Base-by-base conservation (phyloP, 2,113 vertebrate genomes). In the Cygnus atratus region DNA sequence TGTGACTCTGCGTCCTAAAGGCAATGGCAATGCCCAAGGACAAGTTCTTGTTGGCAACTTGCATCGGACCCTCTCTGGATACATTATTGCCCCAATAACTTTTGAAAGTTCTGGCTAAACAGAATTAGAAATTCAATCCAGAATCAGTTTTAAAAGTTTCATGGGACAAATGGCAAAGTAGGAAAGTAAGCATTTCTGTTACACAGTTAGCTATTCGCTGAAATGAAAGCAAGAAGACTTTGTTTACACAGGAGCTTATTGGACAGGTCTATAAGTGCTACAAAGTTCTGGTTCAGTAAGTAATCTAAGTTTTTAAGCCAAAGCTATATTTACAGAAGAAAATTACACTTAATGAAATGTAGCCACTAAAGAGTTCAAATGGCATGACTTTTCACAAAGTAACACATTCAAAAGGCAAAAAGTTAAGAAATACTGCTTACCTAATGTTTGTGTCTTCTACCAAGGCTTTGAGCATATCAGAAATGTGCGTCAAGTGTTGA, bases 401-500 rank as follows among this genome's bases (percentile, higher is more conserved):
- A 81, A 61, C 4, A 33, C 22, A 68, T 3, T 9, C 20, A 81
- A 67, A 61, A 16, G 33, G 65, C 21, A 48, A 37, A 67, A 48
- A 8, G 12, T 57, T 25, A 31, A 31, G 6, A 55, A 66, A 39
- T 22, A 84, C 13, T 87, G 58, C 97, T 97, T 94, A 98, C 98
- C 97, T 48, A 12, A 28, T 2, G 8, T 97, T 93, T 80, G 94
- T 91, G 66, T 98, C 98, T 96, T 98, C 98, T 58, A 97, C 94
- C 74, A 97, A 78, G 81, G 93, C 95, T 95, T 95, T 98, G 75
- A 99, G 96, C 78, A 97, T 98, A 92, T 97, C 83, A 0, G 97
- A 98, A 96, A 99, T 96, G 87, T 90, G 97, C 90, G 94, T 97
- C 96, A 99, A 95, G 68, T 98, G 98, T 73, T 97, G 98, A 90